phyloP scores from a whole-genome alignment of 2,888 invertebrate genomes.

The Pandemis cinnamomeana region DNA sequence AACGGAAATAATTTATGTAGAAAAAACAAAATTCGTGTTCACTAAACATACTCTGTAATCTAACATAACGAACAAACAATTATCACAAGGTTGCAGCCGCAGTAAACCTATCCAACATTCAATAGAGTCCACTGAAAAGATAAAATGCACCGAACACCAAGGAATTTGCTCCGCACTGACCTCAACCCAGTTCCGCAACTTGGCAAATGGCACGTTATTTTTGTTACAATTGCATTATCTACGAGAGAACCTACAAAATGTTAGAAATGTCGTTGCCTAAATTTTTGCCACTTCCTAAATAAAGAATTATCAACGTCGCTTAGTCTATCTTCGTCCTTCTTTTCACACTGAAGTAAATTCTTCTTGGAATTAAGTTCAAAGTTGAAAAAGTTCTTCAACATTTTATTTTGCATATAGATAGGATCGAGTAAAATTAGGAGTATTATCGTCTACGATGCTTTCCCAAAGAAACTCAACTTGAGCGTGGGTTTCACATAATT shows the following conservation, averaged over 20 bases:
- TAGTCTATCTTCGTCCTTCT: background rate
- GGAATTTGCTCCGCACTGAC: conserved; percentile 45
- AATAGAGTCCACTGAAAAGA: conserved; percentile 20
- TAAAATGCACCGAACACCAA: conserved; percentile 30
- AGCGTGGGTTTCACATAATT: conserved; percentile 26
- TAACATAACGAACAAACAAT: background rate
- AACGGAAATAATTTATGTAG: no score
- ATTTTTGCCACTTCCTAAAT: conserved; percentile 2
- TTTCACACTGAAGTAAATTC: background rate
- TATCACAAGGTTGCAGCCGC: background rate
- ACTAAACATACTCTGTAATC: background rate
- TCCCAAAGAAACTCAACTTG: conserved; percentile 10
- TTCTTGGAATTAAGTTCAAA: background rate
- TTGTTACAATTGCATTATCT: conserved; percentile 25
- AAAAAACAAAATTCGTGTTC: background rate
- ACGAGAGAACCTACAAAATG: conserved; percentile 6
- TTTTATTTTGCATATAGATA: conserved; percentile 13
- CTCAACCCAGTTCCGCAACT: conserved; percentile 56
- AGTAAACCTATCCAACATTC: conserved; percentile 6
- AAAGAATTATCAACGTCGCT: conserved; percentile 4
- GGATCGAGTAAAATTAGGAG: conserved; percentile 3
- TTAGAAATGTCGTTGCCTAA: background rate
- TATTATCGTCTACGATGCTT: conserved; percentile 1
- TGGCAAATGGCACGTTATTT: conserved; percentile 42
- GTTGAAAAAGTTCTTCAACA: background rate